phyloP scores from a whole-genome alignment of 1,140 invertebrate genomes.

The Drosophila yakuba region DNA sequence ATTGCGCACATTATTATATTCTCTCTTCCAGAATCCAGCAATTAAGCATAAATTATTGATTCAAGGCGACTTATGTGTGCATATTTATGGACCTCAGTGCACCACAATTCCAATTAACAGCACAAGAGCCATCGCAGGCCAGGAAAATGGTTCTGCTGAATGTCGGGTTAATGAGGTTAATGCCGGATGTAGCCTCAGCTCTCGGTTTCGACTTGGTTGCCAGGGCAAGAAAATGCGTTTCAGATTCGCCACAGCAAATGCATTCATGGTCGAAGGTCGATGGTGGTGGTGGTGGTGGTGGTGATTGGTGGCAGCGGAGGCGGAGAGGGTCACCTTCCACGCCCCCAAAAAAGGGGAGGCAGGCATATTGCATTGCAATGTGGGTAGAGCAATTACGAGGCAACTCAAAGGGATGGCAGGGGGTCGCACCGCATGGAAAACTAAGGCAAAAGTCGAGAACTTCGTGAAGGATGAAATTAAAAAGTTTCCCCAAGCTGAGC shows the following conservation, averaged over 20 bases:
- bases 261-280: slow-evolving; percentile 6
- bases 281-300: too few species aligned
- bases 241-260: slow-evolving; percentile 24
- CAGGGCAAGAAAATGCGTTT: slow-evolving; percentile 21
- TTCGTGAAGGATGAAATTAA: slow-evolving; percentile 60
- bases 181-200: slow-evolving; percentile 40
- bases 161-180: slow-evolving; percentile 42
- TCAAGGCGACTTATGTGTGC: slow-evolving; percentile 20
- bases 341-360: not conserved
- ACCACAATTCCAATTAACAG: slow-evolving; percentile 39
- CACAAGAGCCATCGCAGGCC: slow-evolving; percentile 9
- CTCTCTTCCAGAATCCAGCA: slow-evolving; percentile 2
- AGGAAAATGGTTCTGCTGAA: slow-evolving; percentile 28
- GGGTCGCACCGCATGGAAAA: slow-evolving; percentile 8
- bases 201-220: slow-evolving; percentile 21
- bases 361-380: slow-evolving; percentile 34
- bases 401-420: slow-evolving; percentile 3
- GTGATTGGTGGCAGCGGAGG: too few species aligned
- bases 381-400: slow-evolving; percentile 44
- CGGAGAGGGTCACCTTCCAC: too few species aligned
- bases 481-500: slow-evolving; percentile 38
- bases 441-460: slow-evolving; percentile 48
- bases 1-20: slow-evolving; percentile 5
- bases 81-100: slow-evolving; percentile 31
- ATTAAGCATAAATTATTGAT: slow-evolving; percentile 40